phyloP scores from a whole-genome alignment of 2,113 vertebrate species.

The Oncorhynchus masou region DNA sequence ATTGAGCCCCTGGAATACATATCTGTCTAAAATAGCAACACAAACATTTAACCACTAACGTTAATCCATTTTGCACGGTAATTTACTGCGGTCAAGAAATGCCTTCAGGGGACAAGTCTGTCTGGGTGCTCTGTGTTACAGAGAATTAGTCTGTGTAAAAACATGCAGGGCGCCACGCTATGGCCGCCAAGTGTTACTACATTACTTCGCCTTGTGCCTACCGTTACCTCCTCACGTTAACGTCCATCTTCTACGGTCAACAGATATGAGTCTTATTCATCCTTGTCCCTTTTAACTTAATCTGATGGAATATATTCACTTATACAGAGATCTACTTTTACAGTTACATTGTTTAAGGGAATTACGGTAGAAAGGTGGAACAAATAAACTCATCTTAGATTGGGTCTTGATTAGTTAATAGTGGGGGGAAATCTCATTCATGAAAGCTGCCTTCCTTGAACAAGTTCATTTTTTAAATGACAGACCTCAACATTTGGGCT shows the following conservation, averaged over 20 bases:
- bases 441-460: not conserved
- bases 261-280: not conserved
- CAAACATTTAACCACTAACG: not conserved
- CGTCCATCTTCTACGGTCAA: not conserved
- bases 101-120: not conserved
- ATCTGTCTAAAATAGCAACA: slow-evolving; percentile 2
- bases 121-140: not conserved
- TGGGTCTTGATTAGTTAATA: not conserved
- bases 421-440: slow-evolving; percentile 1
- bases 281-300: not conserved
- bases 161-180: not conserved
- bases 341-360: not conserved
- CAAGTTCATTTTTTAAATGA: slow-evolving; percentile 4
- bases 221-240: not conserved
- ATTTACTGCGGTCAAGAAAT: not conserved
- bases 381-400: not conserved
- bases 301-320: not conserved
- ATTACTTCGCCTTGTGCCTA: not conserved
- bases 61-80: not conserved
- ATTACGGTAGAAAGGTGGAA: slow-evolving; percentile 31
- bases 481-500: slow-evolving; percentile 23
- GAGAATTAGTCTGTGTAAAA: not conserved
- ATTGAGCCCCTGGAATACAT: not conserved
- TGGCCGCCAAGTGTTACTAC: not conserved
- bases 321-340: not conserved